Percentiles rank a stretch among this genome's conserved stretches.
Evolutionary conservation across 2,888 invertebrate species (phyloP).

Genomic region (Eurytoma adleriae): DNA sequence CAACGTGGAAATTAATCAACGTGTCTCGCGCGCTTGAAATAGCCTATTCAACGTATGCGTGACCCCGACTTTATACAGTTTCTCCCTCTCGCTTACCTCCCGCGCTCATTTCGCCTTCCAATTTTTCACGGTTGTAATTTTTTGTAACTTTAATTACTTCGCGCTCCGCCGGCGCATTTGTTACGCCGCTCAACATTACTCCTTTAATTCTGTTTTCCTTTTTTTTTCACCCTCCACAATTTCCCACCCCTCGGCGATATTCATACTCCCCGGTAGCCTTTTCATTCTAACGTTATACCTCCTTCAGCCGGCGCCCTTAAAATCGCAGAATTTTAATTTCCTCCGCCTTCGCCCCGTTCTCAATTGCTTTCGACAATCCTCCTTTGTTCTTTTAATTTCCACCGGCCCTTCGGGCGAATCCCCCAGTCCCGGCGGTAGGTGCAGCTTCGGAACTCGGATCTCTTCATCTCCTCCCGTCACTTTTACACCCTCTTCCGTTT

Average conservation of each 20-base stretch:
- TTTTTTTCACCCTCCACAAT: not conserved
- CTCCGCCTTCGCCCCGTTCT: not conserved
- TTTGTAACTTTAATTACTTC: conserved; percentile 14
- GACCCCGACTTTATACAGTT: not conserved
- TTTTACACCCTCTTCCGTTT: conserved; percentile 40
- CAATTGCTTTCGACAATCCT: not conserved
- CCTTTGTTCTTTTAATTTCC: not conserved
- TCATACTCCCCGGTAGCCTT: too few relatives aligned
- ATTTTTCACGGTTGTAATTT: conserved; percentile 25
- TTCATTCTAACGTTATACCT: too few relatives aligned
- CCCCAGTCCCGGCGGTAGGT: not conserved
- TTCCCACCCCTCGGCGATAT: too few relatives aligned
- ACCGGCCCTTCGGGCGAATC: not conserved
- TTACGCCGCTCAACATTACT: not conserved
- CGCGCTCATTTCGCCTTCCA: not conserved
- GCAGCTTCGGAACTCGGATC: not conserved
- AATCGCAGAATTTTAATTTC: not conserved
- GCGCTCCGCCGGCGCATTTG: not conserved
- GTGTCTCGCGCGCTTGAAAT: conserved; percentile 5
- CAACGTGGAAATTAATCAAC: conserved; percentile 32
- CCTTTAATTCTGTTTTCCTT: not conserved
- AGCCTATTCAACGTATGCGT: conserved; percentile 18
- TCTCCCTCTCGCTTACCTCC: not conserved
- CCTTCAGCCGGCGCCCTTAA: too few relatives aligned
- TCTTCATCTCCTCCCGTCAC: conserved; percentile 9